These are phyloP conservation scores for Mesoligia furuncula DNA, from an alignment of 2,888 invertebrate species.

Conservation along the genomic window DNA sequence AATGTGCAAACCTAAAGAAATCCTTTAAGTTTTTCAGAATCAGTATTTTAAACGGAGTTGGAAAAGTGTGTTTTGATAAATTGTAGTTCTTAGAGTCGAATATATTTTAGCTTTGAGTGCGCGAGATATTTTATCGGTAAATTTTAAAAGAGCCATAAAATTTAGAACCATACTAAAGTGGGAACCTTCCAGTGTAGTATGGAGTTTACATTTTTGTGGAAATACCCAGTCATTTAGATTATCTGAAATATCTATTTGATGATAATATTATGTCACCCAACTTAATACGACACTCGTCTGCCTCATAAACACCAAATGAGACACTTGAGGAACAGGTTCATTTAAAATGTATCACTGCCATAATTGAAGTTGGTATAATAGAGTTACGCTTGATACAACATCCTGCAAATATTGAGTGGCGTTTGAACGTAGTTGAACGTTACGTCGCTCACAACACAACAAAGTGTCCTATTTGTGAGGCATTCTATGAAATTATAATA, in stretches of 20 bases:
- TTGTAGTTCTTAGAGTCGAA: slow-evolving; percentile 48
- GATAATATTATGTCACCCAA: slow-evolving; percentile 11
- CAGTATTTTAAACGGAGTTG: slow-evolving; percentile 44
- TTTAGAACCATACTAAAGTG: slow-evolving; percentile 27
- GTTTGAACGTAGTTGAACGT: slow-evolving; percentile 9
- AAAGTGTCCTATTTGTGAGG: slow-evolving; percentile 34
- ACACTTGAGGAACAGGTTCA: slow-evolving; percentile 2
- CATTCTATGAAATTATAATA: slow-evolving; percentile 70
- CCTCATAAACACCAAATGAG: slow-evolving; percentile 4
- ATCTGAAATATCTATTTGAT: slow-evolving; percentile 19
- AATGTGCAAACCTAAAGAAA: slow-evolving; percentile 39
- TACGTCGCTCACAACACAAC: slow-evolving; percentile 10
- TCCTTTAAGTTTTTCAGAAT: slow-evolving; percentile 34
- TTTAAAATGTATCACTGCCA: slow-evolving; percentile 1
- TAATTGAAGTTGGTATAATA: slow-evolving; percentile 11
- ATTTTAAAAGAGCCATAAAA: slow-evolving; percentile 47
- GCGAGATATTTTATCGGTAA: slow-evolving; percentile 41
- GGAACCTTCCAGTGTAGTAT: neutral
- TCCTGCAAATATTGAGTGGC: slow-evolving; percentile 23
- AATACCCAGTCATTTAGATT: slow-evolving; percentile 17
- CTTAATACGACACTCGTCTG: slow-evolving; percentile 5
- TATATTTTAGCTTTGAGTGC: slow-evolving; percentile 49
- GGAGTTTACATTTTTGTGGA: slow-evolving; percentile 15
- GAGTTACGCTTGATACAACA: slow-evolving; percentile 3
- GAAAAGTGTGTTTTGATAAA: slow-evolving; percentile 47